Evolutionary conservation across 2,113 vertebrate species (phyloP), one percentile per base, ranked within the genome.

Genomic region (Eublepharis macularius): DNA sequence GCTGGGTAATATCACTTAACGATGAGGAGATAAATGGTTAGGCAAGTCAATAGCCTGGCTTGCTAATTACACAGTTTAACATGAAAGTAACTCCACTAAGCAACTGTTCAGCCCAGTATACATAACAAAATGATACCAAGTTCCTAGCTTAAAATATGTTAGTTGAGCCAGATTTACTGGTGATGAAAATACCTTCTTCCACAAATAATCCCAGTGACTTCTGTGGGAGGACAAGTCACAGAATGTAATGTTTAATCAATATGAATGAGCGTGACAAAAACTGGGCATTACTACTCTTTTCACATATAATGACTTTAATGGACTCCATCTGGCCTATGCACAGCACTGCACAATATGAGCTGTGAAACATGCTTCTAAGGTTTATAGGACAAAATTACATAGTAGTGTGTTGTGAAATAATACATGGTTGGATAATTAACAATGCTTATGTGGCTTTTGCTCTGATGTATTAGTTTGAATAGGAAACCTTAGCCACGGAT

Each of bases 1-100:
- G 24, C 2, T 36, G 34, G 47, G 24, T 41, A 72, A 82, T 72
- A 26, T 8, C 66, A 47, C 83, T 39, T n/a, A 34, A 45, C 57
- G 76, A 69, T 10, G 12, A 41, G 14, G 45, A 47, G 78, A 32
- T 43, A 65, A 45, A 34, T 36, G 45, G 32, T 68, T 68, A 39
- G 66, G 26, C 82, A 76, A 68, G 45, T 51, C 45, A 47, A 92
- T 63, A 93, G 89, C 88, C 88, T 93, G 91, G 92, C 91, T 94
- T 89, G 91, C 91, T 90, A 90, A 92, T 94, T 92, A 93, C 86
- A 90, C 86, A 91, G 91, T 95, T 95, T 94, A 94, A 85, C 92
- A 92, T 90, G 60, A 92, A 93, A 93, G 92, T 92, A 90, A 91
- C 88, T 92, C 91, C 91, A 93, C 80, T 87, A 88, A 93, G 84